These are phyloP conservation scores for Drosophila gaucha DNA, from an alignment of 2,888 invertebrate species.

Conservation along the genomic window DNA sequence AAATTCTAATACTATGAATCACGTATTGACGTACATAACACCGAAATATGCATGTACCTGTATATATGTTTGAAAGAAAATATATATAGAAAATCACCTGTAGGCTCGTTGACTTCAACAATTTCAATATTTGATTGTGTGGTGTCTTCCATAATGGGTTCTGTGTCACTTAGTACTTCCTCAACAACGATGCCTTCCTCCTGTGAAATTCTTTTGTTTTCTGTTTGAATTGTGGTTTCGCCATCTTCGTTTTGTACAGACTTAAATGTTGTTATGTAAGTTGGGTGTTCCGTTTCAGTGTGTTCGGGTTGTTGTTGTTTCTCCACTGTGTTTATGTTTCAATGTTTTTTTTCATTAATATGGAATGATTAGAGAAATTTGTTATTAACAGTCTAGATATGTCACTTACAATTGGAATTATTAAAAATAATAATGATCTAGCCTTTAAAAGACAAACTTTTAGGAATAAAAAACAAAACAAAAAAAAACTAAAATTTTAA, in stretches of 20 bases:
- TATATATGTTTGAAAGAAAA: constrained; percentile 17
- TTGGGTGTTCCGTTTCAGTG: constrained; percentile 82
- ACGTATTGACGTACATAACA: background rate
- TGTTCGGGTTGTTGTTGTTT: constrained; percentile 72
- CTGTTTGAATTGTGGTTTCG: constrained; percentile 82
- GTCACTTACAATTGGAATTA: background rate
- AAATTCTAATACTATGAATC: constrained; percentile 11
- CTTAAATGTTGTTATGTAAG: constrained; percentile 84
- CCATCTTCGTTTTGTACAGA: constrained; percentile 83
- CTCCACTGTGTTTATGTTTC: constrained; percentile 69
- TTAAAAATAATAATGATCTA: background rate
- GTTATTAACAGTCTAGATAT: constrained; percentile 41
- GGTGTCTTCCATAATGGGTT: constrained; percentile 72
- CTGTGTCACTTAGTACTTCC: constrained; percentile 84
- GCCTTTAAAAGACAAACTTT: background rate
- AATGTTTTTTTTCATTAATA: constrained; percentile 24
- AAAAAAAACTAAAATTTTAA: constrained; percentile 5
- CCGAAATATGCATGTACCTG: constrained; percentile 19
- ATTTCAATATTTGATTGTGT: constrained; percentile 82
- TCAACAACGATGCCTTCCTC: constrained; percentile 83
- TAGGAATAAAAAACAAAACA: background rate
- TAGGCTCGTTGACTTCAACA: constrained; percentile 82
- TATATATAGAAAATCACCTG: constrained; percentile 79
- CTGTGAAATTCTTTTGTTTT: constrained; percentile 82
- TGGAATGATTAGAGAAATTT: constrained; percentile 53